These are phyloP conservation scores for Meteorus colon DNA, from an alignment of 2,888 invertebrate species.

Conservation along the genomic window DNA sequence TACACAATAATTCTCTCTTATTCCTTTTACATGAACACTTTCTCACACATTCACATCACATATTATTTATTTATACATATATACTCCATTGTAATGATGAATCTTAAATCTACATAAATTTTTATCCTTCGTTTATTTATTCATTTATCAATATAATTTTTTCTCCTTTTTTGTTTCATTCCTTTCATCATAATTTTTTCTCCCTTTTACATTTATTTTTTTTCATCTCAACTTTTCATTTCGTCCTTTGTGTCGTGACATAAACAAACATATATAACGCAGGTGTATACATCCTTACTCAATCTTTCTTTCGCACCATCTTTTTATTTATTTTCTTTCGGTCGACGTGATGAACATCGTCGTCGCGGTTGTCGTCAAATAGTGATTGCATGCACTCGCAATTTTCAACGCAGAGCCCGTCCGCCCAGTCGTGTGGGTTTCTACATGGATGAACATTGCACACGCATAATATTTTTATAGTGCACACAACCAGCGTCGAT, in stretches of 20 bases:
- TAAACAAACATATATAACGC: neutral
- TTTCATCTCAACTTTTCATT: neutral
- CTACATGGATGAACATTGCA: slow-evolving; percentile 8
- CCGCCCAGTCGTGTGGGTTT: neutral
- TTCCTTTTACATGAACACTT: neutral
- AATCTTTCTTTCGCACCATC: neutral
- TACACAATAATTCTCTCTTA: slow-evolving; percentile 14
- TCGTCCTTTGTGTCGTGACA: neutral
- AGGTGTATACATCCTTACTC: neutral
- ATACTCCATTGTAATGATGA: neutral
- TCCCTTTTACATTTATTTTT: neutral
- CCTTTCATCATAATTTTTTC: neutral
- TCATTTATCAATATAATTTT: no score
- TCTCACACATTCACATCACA: neutral
- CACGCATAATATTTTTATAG: neutral
- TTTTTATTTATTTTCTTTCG: neutral
- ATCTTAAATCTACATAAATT: neutral
- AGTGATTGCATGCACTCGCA: slow-evolving; percentile 8
- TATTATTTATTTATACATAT: slow-evolving; percentile 1
- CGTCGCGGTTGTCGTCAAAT: neutral
- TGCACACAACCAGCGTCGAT: neutral
- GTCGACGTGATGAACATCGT: neutral
- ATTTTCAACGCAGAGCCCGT: slow-evolving; percentile 5
- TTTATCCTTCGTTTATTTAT: neutral
- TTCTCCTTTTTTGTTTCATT: no score